A percentile compares a stretch with the other conserved stretches of the same genome.
phyloP scores from a whole-genome alignment of 2,888 invertebrate genomes.

The Helobdella robusta region DNA sequence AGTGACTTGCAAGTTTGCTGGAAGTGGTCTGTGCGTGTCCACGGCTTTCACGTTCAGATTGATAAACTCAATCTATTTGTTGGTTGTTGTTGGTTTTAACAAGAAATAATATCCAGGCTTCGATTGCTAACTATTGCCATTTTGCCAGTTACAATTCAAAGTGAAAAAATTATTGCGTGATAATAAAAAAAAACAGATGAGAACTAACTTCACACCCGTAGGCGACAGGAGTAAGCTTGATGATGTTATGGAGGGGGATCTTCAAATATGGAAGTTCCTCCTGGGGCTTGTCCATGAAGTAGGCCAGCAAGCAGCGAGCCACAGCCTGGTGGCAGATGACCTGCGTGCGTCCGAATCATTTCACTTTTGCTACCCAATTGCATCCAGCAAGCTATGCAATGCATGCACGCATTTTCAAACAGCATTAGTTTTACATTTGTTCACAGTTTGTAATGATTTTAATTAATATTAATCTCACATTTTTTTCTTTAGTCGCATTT shows the following conservation, averaged over 20 bases:
- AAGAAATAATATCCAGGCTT: too few relatives aligned
- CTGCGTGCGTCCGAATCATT: not conserved
- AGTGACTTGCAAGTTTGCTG: constrained; percentile 16
- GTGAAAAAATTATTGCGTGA: not conserved
- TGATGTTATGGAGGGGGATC: constrained; percentile 66
- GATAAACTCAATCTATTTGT: constrained; percentile 66
- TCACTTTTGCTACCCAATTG: too few relatives aligned
- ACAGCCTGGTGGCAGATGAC: constrained; percentile 65
- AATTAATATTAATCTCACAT: too few relatives aligned
- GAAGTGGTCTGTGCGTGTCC: constrained; percentile 61
- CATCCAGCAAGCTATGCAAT: too few relatives aligned
- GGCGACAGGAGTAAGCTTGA: constrained; percentile 77
- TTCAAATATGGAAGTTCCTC: constrained; percentile 52
- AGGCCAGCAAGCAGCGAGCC: constrained; percentile 76
- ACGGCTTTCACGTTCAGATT: constrained; percentile 79
- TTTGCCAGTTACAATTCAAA: not conserved
- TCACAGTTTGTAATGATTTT: too few relatives aligned
- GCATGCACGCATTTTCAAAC: too few relatives aligned
- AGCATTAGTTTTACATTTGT: too few relatives aligned
- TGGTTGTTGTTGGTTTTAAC: too few relatives aligned
- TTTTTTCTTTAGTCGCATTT: too few relatives aligned
- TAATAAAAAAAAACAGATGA: not conserved
- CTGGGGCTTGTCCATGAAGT: constrained; percentile 66
- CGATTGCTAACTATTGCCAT: too few relatives aligned
- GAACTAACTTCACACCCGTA: constrained; percentile 60